These are phyloP conservation scores for Orthosia gothica DNA, from an alignment of 2,888 invertebrate genomes.

Conservation along the genomic window DNA sequence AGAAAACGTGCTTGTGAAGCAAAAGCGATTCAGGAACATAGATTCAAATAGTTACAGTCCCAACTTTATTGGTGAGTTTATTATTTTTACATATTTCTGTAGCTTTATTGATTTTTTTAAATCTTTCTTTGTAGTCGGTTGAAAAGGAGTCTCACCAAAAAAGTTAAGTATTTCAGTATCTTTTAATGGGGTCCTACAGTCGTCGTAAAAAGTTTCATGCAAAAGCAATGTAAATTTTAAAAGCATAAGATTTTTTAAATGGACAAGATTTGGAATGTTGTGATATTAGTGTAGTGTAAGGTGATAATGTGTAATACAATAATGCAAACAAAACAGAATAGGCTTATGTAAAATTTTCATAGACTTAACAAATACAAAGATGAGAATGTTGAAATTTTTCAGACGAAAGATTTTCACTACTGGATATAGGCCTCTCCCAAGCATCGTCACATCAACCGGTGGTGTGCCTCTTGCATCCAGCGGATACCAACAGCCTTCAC, in stretches of 20 bases:
- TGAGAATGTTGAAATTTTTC: not conserved
- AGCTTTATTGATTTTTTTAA: no score
- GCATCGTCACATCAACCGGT: not conserved
- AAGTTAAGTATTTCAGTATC: not conserved
- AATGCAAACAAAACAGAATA: conserved; percentile 38
- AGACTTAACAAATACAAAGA: not conserved
- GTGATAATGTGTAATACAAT: conserved; percentile 67
- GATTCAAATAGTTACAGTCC: not conserved
- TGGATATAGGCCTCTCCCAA: no score
- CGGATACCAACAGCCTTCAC: not conserved
- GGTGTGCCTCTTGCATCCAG: not conserved
- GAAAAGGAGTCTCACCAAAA: conserved; percentile 9
- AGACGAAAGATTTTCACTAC: not conserved
- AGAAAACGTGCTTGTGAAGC: conserved; percentile 26
- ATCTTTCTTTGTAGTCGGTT: not conserved
- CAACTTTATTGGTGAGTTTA: conserved; percentile 5
- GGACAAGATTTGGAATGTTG: conserved; percentile 43
- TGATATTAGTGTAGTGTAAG: conserved; percentile 58
- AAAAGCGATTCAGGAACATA: conserved; percentile 6
- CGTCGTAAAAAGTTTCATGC: conserved; percentile 45
- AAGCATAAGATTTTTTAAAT: conserved; percentile 50
- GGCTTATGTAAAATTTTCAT: not conserved
- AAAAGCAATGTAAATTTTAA: conserved; percentile 57
- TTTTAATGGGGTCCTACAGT: not conserved
- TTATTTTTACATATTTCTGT: no score